A percentile compares a stretch with the other conserved stretches of the same genome.
Evolutionary conservation across 2,113 vertebrate genomes (phyloP).

Genomic region (Sporophila hypoxantha): DNA sequence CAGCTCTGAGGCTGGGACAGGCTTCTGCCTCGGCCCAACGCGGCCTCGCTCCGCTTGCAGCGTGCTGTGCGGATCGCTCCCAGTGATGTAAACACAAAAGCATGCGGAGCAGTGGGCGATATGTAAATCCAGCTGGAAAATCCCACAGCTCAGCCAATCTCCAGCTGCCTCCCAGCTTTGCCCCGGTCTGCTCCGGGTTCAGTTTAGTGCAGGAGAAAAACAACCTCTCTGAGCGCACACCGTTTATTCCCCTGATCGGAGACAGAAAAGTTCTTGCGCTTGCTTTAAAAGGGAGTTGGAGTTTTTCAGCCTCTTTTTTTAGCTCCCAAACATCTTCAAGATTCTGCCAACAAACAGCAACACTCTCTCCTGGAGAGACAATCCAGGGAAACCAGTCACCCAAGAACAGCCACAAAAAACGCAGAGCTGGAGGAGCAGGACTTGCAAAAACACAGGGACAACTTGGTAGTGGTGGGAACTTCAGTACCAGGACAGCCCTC

Average conservation of each 20-base stretch:
- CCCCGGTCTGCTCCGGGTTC: neutral
- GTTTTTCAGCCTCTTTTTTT: neutral
- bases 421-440: neutral
- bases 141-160: conserved; percentile 57
- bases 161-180: neutral
- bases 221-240: neutral
- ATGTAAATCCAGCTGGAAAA: conserved; percentile 60
- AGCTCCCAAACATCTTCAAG: neutral
- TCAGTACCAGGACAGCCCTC: too few species aligned
- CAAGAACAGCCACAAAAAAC: neutral
- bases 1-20: neutral
- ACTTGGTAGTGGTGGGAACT: too few species aligned
- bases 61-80: neutral
- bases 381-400: neutral
- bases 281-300: neutral
- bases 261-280: neutral
- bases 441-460: too few species aligned
- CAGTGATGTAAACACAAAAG: conserved; percentile 76
- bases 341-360: neutral
- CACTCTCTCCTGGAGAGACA: neutral
- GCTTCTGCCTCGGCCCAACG: neutral
- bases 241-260: neutral
- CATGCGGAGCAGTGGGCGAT: conserved; percentile 61
- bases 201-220: neutral
- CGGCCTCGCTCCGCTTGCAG: neutral